Evolutionary conservation across 2,888 invertebrate species (phyloP).

Genomic region (Cyaniris semiargus): DNA sequence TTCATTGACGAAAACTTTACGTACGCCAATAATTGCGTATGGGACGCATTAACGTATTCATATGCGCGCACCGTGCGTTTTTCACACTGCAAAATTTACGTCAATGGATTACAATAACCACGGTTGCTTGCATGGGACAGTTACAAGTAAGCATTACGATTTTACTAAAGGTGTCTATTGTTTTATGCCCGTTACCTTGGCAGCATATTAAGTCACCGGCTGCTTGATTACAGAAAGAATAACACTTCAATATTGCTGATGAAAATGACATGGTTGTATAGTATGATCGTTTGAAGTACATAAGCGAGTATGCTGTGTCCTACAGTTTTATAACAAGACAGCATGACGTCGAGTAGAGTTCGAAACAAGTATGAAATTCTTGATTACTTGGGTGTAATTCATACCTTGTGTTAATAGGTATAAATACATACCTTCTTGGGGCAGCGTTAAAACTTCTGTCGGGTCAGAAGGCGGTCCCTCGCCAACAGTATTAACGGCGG

Average conservation of each 20-base stretch:
- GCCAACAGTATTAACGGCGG: conserved; percentile 97
- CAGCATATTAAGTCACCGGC: conserved; percentile 80
- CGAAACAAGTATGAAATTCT: background rate
- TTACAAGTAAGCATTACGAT: conserved; percentile 26
- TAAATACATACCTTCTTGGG: conserved; percentile 91
- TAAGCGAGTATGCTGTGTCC: background rate
- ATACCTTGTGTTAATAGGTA: background rate
- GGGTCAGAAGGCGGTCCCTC: conserved; percentile 95
- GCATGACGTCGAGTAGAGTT: background rate
- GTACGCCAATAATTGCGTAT: background rate
- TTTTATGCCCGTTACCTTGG: conserved; percentile 71
- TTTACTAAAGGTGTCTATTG: conserved; percentile 34
- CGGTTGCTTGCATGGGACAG: conserved; percentile 24
- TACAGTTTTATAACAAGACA: background rate
- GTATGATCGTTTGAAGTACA: background rate
- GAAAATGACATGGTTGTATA: conserved; percentile 23
- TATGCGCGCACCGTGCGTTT: background rate
- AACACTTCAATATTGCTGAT: conserved; percentile 48
- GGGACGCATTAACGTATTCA: background rate
- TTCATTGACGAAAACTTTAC: background rate
- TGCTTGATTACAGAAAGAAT: conserved; percentile 74
- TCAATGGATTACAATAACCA: conserved; percentile 2
- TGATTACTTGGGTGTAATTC: background rate
- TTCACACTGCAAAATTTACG: background rate
- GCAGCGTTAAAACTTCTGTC: conserved; percentile 93